Evolutionary conservation across 2,797 vertebrate genomes (phyloP), one percentile per base, ranked within the genome.

Genomic region (Anableps anableps): DNA sequence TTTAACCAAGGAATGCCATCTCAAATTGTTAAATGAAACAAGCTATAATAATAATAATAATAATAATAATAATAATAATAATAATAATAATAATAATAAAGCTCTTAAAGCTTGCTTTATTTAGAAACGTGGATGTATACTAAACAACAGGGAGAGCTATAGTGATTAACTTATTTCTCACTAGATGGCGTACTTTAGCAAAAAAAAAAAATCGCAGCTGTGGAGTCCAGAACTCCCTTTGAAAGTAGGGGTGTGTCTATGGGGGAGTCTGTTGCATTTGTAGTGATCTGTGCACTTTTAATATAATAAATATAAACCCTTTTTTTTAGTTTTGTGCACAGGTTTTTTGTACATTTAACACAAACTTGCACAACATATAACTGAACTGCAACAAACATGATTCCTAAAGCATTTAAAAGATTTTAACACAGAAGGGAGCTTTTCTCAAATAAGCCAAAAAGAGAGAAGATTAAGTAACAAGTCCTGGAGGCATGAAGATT

Each of bases 121-220:
- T n/a, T n/a, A 55, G 26, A 60, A 60, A 17, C 29, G 34, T 2
- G 2, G 7, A 19, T 19, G 17, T 13, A 7, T 31, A 62, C 13
- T 17, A 16, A 60, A 1, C 55, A 16, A 60, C 58, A 31, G 6
- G n/a, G 13, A 29, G n/a, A 60, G 11, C n/a, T 62, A 62, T 34
- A 0, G 7, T 14, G 13, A 83, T 66, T 17, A 47, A 11, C 34
- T 41, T 16, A n/a, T 3, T 16, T 1, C n/a, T 45, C 93, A 47
- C 90, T 89, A 94, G 93, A 83, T 91, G 93, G 90, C 2, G 87
- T 68, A 76, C 81, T 91, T 80, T 4, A 60, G 68, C 87, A 79
- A 62, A 45, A 43, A 17, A 50, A 50, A 16, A 34, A 34, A 66
- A 72, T 78, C 23, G 79, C 48, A 41, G 9, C 74, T 47, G 14